Evolutionary conservation across 64 coral and sea anemone species (phyloP).

Genomic region (Montipora sp.): DNA sequence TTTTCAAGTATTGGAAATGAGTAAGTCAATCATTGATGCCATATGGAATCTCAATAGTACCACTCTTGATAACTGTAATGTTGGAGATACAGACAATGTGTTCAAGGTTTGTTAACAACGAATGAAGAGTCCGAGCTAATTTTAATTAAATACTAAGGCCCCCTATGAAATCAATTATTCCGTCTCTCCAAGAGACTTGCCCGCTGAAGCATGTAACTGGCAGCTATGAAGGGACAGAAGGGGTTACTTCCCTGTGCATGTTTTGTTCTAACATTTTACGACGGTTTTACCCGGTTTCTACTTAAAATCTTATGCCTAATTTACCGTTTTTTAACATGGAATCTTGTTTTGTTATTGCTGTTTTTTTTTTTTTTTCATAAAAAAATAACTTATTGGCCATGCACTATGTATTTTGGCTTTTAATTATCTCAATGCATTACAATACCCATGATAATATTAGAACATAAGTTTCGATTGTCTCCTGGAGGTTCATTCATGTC

Average conservation of each 20-base stretch:
- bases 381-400: too few relatives aligned
- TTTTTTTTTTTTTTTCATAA: too few relatives aligned
- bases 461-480: not conserved
- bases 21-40: too few relatives aligned
- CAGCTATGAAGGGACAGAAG: not conserved
- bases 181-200: not conserved
- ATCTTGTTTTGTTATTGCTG: too few relatives aligned
- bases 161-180: not conserved
- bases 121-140: not conserved
- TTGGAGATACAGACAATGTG: not conserved
- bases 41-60: too few relatives aligned
- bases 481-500: not conserved
- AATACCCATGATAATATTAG: not conserved
- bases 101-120: not conserved
- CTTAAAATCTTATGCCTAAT: not conserved
- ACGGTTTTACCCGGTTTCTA: not conserved
- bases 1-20: too few relatives aligned
- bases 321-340: not conserved
- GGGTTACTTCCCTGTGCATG: too few relatives aligned
- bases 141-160: not conserved
- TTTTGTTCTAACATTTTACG: not conserved
- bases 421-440: not conserved
- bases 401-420: too few relatives aligned
- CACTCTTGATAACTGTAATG: not conserved
- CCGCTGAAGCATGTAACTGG: not conserved